Percentiles rank a stretch among this genome's conserved stretches.
Conservation (phyloP, 2,113 vertebrate genomes). For the Lota lota region DNA sequence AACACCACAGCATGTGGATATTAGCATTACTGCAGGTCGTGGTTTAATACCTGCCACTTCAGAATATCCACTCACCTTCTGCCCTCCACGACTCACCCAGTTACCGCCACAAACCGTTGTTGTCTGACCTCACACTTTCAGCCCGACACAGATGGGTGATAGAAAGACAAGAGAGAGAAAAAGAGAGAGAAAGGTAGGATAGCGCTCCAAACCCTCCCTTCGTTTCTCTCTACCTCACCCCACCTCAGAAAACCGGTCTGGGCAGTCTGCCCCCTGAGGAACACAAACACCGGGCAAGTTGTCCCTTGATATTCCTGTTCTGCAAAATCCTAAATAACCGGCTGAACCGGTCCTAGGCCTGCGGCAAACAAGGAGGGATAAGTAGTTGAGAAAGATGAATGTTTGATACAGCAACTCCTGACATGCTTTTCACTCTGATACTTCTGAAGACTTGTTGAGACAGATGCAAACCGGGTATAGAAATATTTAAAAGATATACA, state of each 20-base stretch:
- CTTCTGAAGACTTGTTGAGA: no score
- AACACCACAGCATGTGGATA: no score
- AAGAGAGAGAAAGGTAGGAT: conserved; percentile 25
- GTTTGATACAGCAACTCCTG: not conserved
- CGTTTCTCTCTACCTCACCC: conserved; percentile 44
- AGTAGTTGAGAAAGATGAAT: conserved; percentile 17
- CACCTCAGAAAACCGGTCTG: conserved; percentile 70
- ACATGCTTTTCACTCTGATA: not conserved
- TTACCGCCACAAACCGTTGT: no score
- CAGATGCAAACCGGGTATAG: no score
- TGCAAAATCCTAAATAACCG: conserved; percentile 74
- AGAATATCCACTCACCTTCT: no score
- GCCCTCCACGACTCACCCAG: no score
- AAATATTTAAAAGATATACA: no score
- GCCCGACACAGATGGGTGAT: conserved; percentile 19
- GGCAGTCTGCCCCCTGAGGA: conserved; percentile 63
- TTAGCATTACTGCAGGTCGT: no score
- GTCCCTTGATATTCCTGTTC: conserved; percentile 77
- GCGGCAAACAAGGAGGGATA: conserved; percentile 29
- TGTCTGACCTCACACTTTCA: no score
- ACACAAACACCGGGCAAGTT: conserved; percentile 76
- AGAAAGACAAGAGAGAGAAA: conserved; percentile 12
- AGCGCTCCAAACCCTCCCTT: conserved; percentile 49
- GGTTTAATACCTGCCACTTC: no score
- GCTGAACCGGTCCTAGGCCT: conserved; percentile 58